Conservation (phyloP, 2,888 invertebrate species). For the Mimachlamys varia region DNA sequence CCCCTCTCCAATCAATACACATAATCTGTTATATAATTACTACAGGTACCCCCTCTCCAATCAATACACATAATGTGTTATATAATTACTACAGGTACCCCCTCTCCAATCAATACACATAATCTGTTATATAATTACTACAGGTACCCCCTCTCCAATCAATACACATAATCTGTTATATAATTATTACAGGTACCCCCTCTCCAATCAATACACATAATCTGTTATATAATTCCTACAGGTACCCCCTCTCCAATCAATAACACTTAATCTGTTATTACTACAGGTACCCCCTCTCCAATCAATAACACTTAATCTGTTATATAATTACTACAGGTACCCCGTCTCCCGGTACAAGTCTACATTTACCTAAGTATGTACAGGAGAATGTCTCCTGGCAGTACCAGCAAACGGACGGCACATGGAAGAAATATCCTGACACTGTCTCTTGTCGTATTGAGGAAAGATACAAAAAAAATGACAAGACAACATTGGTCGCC, state of each 20-base stretch:
- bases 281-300: background rate
- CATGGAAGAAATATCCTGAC: background rate
- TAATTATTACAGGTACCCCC: background rate
- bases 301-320: background rate
- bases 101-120: background rate
- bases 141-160: background rate
- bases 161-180: background rate
- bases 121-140: background rate
- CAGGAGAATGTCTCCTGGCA: background rate
- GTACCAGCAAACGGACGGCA: background rate
- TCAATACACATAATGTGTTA: background rate
- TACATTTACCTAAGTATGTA: background rate
- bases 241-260: no score
- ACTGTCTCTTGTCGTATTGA: background rate
- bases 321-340: background rate
- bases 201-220: no score
- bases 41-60: no score
- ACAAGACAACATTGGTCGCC: background rate
- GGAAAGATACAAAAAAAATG: background rate
- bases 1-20: no score
- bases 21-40: no score
- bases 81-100: background rate
- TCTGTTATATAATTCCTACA: no score
- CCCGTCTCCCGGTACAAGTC: background rate
- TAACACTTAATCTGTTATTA: background rate